phyloP scores from a whole-genome alignment of 2,797 vertebrate genomes.

The Myiotriccus ornatus region DNA sequence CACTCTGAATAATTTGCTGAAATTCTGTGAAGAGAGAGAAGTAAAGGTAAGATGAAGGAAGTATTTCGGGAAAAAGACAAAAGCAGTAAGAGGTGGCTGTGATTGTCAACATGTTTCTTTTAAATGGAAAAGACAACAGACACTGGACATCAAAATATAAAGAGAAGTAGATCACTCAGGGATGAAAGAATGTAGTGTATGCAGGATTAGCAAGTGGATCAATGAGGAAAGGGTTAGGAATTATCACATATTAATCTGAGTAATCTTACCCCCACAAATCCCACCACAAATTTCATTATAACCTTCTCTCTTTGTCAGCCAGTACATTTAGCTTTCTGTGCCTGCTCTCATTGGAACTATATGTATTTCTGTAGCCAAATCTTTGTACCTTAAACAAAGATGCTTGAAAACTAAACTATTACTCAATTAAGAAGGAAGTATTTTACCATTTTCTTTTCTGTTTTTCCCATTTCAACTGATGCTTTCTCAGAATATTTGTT shows the following conservation, averaged over 20 bases:
- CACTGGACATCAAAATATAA: neutral
- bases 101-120: neutral
- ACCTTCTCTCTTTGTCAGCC: neutral
- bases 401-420: neutral
- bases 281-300: neutral
- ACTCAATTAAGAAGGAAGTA: neutral
- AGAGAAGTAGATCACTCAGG: neutral
- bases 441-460: neutral
- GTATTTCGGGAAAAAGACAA: neutral
- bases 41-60: neutral
- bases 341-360: neutral
- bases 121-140: neutral
- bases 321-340: neutral
- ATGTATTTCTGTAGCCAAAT: neutral
- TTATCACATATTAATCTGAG: neutral
- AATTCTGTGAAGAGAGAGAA: neutral
- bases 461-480: neutral
- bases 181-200: accelerated
- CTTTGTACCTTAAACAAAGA: neutral
- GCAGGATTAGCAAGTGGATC: neutral
- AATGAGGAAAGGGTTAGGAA: neutral
- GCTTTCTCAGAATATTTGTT: neutral
- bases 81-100: neutral
- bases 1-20: neutral
- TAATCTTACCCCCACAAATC: neutral